Conservation (phyloP, 2,797 vertebrate genomes). For the Darevskia nairensis region DNA sequence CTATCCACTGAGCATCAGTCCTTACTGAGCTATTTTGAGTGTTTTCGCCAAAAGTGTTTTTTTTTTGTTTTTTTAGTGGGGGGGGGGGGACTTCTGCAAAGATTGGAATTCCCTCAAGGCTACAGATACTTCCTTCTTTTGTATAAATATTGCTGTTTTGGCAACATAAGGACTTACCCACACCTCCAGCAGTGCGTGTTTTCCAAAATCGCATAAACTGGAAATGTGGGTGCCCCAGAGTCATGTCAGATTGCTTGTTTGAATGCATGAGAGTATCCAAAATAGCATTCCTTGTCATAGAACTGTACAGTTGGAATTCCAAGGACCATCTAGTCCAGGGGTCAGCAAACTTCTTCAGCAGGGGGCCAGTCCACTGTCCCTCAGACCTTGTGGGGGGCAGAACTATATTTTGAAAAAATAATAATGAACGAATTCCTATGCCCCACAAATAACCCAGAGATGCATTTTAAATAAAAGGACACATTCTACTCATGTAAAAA, state of each 20-base stretch:
- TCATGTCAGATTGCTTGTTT: not conserved
- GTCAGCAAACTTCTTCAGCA: too few relatives aligned
- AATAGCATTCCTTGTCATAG: not conserved
- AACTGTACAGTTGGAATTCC: not conserved
- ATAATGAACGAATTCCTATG: too few relatives aligned
- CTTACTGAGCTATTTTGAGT: too few relatives aligned
- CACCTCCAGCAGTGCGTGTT: not conserved
- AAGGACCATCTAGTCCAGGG: not conserved
- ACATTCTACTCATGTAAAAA: too few relatives aligned
- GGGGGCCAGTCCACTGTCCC: too few relatives aligned
- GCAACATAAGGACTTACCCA: not conserved
- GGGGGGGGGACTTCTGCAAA: not conserved
- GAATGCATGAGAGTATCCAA: not conserved
- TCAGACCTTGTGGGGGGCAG: too few relatives aligned
- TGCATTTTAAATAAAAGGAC: too few relatives aligned
- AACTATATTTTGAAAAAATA: too few relatives aligned
- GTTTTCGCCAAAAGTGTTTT: not conserved
- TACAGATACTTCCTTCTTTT: not conserved
- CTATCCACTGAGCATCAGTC: too few relatives aligned
- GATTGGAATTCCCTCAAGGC: not conserved
- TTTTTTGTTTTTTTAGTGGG: not conserved
- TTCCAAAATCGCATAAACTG: too few relatives aligned
- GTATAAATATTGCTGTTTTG: not conserved
- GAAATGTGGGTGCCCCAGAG: too few relatives aligned
- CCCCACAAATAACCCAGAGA: too few relatives aligned